A percentile compares a stretch with the other conserved stretches of the same genome.
phyloP scores from a whole-genome alignment of 2,888 invertebrate species.

The Sinelater perroti region DNA sequence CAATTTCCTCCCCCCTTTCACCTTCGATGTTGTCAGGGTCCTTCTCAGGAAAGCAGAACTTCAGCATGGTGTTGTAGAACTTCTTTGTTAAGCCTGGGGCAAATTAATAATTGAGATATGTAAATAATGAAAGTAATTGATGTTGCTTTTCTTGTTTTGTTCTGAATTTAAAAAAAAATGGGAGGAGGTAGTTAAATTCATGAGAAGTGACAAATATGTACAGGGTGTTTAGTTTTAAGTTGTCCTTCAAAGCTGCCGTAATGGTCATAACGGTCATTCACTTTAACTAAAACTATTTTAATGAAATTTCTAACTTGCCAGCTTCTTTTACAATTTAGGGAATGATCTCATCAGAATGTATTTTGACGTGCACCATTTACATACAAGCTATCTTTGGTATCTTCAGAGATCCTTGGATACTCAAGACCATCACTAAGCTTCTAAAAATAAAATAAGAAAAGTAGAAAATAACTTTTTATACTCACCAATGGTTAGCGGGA shows the following conservation, averaged over 20 bases:
- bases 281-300: too few species aligned
- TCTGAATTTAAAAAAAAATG: neutral
- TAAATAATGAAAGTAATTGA: constrained; percentile 4
- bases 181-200: neutral
- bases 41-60: constrained; percentile 96
- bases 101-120: constrained; percentile 5
- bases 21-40: constrained; percentile 85
- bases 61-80: constrained; percentile 96
- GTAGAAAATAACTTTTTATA: neutral
- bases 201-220: too few species aligned
- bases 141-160: neutral
- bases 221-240: too few species aligned
- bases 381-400: too few species aligned
- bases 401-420: too few species aligned
- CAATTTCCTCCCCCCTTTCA: constrained; percentile 67
- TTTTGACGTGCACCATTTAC: too few species aligned
- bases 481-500: constrained; percentile 90
- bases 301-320: too few species aligned
- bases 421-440: too few species aligned
- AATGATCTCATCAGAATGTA: too few species aligned
- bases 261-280: too few species aligned
- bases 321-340: too few species aligned
- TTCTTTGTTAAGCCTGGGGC: constrained; percentile 84
- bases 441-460: neutral
- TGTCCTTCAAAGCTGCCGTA: too few species aligned